Conservation (phyloP, 2,797 vertebrate species). For the Erpetoichthys calabaricus region DNA sequence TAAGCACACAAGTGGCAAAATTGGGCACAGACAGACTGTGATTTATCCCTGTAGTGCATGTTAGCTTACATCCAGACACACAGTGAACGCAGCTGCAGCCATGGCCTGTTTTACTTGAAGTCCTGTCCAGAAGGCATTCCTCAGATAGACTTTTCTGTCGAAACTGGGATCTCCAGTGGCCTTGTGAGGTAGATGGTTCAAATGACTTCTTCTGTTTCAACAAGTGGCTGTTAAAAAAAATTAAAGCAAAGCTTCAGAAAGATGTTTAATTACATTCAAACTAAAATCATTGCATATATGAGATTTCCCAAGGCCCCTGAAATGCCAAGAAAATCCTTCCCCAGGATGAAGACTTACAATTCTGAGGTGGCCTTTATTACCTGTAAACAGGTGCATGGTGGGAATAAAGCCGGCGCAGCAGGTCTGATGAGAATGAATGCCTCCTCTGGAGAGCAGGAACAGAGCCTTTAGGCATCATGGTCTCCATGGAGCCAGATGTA, state of each 20-base stretch:
- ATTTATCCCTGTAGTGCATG: no score
- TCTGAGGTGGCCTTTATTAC: constrained; percentile 23
- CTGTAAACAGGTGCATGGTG: constrained; percentile 51
- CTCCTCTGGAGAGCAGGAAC: constrained; percentile 27
- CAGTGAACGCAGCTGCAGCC: no score
- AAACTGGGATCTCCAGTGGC: constrained; percentile 22
- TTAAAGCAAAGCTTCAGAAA: constrained; percentile 3
- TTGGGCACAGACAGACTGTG: no score
- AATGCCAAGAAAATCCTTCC: no score
- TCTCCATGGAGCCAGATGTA: constrained; percentile 28
- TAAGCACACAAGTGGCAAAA: no score
- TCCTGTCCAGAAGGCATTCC: constrained; percentile 37
- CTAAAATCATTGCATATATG: neutral
- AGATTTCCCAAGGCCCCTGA: no score
- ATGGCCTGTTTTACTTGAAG: no score
- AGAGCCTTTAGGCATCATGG: constrained; percentile 27
- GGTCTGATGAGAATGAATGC: constrained; percentile 55
- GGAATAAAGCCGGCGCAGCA: constrained; percentile 56
- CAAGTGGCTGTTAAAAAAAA: constrained; percentile 54
- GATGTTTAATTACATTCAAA: neutral
- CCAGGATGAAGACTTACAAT: neutral
- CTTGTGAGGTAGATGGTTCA: constrained; percentile 37
- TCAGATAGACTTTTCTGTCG: constrained; percentile 46
- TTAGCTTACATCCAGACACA: no score
- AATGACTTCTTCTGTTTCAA: constrained; percentile 50